Conservation (phyloP, 2,797 vertebrate genomes). For the Enteromius argenteus region DNA sequence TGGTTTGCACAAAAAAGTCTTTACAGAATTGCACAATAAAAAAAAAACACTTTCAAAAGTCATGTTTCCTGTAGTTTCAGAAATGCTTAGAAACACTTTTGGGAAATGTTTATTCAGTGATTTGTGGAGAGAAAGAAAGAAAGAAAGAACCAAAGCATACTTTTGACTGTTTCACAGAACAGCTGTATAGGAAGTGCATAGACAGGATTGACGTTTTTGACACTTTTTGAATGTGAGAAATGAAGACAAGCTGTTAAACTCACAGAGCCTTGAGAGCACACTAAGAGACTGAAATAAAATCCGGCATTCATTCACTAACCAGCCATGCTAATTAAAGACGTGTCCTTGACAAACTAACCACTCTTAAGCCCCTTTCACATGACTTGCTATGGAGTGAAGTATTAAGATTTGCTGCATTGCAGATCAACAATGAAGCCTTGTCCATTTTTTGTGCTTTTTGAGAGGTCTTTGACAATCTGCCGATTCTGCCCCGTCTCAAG, state of each 20-base stretch:
- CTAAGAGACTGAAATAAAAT: background rate
- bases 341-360: background rate
- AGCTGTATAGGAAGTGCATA: background rate
- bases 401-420: background rate
- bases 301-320: background rate
- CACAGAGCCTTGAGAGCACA: background rate
- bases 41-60: background rate
- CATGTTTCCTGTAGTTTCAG: background rate
- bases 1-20: background rate
- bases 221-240: background rate
- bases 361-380: slow-evolving; percentile 1
- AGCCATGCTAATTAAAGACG: background rate
- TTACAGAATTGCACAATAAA: background rate
- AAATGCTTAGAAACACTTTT: background rate
- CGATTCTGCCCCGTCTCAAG: background rate
- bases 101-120: background rate
- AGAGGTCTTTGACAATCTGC: background rate
- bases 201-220: background rate
- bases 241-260: background rate
- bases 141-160: background rate
- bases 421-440: background rate
- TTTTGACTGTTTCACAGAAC: background rate
- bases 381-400: background rate
- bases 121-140: background rate
- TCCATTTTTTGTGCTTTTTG: background rate